These are phyloP conservation scores for Drosophila biarmipes DNA, from an alignment of 1,140 invertebrate genomes.

Conservation along the genomic window DNA sequence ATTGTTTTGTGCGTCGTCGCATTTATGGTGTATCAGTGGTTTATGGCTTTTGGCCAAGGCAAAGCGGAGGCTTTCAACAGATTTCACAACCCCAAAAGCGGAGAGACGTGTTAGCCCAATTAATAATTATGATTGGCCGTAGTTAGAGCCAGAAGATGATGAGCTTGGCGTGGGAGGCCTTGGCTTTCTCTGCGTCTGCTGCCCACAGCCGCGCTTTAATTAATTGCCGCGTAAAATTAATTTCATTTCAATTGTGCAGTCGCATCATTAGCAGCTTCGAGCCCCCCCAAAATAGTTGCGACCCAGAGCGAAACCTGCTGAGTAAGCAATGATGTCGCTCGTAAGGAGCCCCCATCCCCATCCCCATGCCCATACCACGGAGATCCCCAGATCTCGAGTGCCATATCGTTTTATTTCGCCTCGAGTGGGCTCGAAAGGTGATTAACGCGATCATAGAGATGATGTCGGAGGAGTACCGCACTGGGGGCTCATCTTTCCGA, in stretches of 20 bases:
- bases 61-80: slow-evolving; percentile 5
- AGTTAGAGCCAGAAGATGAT: neutral
- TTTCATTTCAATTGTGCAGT: slow-evolving; percentile 77
- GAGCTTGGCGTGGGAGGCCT: slow-evolving; percentile 57
- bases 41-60: slow-evolving; percentile 48
- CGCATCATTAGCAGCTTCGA: slow-evolving; percentile 68
- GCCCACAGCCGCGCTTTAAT: slow-evolving; percentile 69
- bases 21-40: slow-evolving; percentile 68
- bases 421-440: slow-evolving; percentile 78
- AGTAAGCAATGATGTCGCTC: slow-evolving; percentile 67
- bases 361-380: slow-evolving; percentile 53
- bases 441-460: slow-evolving; percentile 81
- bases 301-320: slow-evolving; percentile 63
- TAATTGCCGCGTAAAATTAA: slow-evolving; percentile 79
- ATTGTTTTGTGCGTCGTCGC: slow-evolving; percentile 67
- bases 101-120: slow-evolving; percentile 66
- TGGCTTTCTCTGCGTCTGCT: slow-evolving; percentile 62
- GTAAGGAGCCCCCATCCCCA: slow-evolving; percentile 44
- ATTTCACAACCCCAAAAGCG: slow-evolving; percentile 60
- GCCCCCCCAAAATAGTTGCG: neutral
- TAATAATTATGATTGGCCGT: slow-evolving; percentile 48
- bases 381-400: slow-evolving; percentile 49
- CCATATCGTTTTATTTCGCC: slow-evolving; percentile 58
- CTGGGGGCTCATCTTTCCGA: slow-evolving; percentile 51
- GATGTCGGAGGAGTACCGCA: slow-evolving; percentile 53